Evolutionary conservation across 2,113 vertebrate genomes (phyloP), one percentile per base, ranked within the genome.

Genomic region (Danio rerio): DNA sequence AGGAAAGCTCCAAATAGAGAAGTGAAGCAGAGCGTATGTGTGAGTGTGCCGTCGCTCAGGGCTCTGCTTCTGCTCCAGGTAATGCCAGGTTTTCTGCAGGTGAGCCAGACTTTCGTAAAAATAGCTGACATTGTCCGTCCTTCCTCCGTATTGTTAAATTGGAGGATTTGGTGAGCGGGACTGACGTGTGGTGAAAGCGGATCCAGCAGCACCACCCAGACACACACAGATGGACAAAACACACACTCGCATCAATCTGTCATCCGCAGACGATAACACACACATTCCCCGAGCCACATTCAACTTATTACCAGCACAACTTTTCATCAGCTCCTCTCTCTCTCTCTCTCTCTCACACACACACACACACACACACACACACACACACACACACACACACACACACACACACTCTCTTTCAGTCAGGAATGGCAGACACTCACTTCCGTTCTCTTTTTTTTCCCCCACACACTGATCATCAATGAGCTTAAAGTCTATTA

Each of bases 211-310:
- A 86, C 88, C 92, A 93, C 91, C 92, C 91, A 94, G 90, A 94
- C 86, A 90, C 91, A 90, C 90, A 90, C 89, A 88, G 91, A 91
- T 91, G 93, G 91, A 92, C 94, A 80, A 94, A 92, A 94, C 90
- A 92, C 87, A 31, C 31, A 31, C 31, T 31, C 31, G 31, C 31
- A 31, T 31, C 31, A 31, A 31, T 31, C 31, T 31, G 31, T 31
- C 31, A 31, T 31, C 31, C 31, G 31, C 31, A 31, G 31, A 31
- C 31, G 31, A 31, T 31, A 31, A 31, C 31, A 31, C 31, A 31
- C 31, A 31, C 31, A 31, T 31, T 31, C 31, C 31, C 31, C 3
- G 31, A 31, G 31, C 31, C 31, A 31, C 31, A 3, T 31, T 31
- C 31, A 31, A 31, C 31, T 31, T 31, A 31, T 2, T 31, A 31